Evolutionary conservation across 2,797 vertebrate species (phyloP), one percentile per base, ranked within the genome.

Genomic region (Eulemur coronatus): DNA sequence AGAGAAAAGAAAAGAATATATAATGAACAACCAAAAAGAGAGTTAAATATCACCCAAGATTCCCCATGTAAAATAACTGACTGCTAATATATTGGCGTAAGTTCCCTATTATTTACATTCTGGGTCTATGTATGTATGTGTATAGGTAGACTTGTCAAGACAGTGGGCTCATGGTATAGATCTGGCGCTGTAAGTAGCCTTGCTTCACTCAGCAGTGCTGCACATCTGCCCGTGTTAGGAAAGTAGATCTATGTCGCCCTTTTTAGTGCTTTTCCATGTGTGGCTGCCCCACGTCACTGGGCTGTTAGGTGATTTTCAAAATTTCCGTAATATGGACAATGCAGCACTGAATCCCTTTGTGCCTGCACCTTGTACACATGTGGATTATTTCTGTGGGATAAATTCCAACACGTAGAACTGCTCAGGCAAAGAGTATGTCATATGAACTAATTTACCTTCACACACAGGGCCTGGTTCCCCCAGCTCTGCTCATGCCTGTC

Each of bases 91-190:
- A 9, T 57, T 59, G 28, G 4, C 43, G 43, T 69, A 67, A 57
- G 41, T 80, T 84, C 46, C 63, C 50, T 72, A 11, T 78, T 55
- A 46, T 69, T 88, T 84, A n/a, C 38, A 57, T 30, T 70, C 84
- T 13, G 33, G 46, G 50, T 41, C 48, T 78, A 2, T 11, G 14
- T 17, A 9, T 41, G 82, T 76, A 61, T 61, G 78, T 52, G 38
- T 2, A 52, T 24, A 7, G n/a, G 59, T 5, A 11, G 11, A 20
- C n/a, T 80, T 69, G 72, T 18, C 75, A 33, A 57, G 38, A 24
- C 35, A 33, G 57, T 2, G 33, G 50, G 38, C 35, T 80, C 35
- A 1, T 67, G 20, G 0, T 41, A 2, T 1, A 4, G 3, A 1
- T 35, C 22, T 30, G 50, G 55, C 79, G 78, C 41, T 9, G n/a